A percentile compares a stretch with the other conserved stretches of the same genome.
These are phyloP conservation scores for Gerris lacustris DNA, from an alignment of 2,888 invertebrate species.

Conservation along the genomic window DNA sequence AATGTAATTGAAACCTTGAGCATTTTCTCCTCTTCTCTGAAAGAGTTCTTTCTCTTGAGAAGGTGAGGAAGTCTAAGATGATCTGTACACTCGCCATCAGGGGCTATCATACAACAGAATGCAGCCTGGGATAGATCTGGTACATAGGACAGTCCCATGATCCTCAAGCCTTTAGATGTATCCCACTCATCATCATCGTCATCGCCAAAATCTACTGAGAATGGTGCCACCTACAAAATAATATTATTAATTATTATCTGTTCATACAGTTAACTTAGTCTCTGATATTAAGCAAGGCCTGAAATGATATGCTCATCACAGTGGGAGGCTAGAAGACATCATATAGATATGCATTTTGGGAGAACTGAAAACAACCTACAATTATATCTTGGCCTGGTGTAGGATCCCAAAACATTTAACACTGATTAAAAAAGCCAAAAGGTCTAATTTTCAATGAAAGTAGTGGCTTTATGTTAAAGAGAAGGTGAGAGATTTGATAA, in stretches of 20 bases:
- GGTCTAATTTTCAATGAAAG: no score
- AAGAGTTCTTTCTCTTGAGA: conserved; percentile 65
- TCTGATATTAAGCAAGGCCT: no score
- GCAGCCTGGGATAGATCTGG: conserved; percentile 73
- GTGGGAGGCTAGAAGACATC: no score
- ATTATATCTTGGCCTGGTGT: no score
- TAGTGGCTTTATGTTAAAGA: no score
- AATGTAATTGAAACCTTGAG: conserved; percentile 39
- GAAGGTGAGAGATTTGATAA: no score
- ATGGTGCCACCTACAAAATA: conserved; percentile 55
- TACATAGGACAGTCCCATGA: conserved; percentile 78
- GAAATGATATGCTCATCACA: no score
- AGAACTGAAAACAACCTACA: no score
- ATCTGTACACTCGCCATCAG: conserved; percentile 86
- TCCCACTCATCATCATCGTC: conserved; percentile 91
- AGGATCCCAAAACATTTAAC: no score
- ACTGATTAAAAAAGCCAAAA: no score
- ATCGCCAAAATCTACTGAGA: conserved; percentile 56
- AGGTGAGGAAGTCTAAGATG: conserved; percentile 78
- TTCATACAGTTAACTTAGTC: no score
- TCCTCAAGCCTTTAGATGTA: conserved; percentile 64
- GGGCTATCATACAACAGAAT: conserved; percentile 74
- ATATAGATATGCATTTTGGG: no score
- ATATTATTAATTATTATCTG: conserved; percentile 24
- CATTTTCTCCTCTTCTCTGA: conserved; percentile 51